Base-by-base conservation (phyloP, 2,888 invertebrate genomes). In the Dendrolimus pini region DNA sequence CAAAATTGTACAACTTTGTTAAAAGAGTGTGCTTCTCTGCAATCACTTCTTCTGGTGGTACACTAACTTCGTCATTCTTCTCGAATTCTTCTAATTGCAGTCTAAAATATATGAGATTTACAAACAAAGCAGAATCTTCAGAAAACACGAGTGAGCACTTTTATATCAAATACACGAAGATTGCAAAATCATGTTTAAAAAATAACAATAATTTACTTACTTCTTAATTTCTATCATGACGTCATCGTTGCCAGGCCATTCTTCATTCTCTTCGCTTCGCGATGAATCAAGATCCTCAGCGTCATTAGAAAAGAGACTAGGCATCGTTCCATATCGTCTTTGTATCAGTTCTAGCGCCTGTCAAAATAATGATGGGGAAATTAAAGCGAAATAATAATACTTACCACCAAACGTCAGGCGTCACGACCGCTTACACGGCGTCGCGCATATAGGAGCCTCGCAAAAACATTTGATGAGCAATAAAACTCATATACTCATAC, bases 271-370 rank as follows among this genome's bases (percentile, higher is more conserved):
- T 7, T 83, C 85, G 65, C 78, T 78, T 65, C 82, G 69, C 59
- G 85, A 72, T 58, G 82, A 70, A 58, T 84, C 82, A 55, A 79
- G 66, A 41, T 77, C 82, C 62, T 86, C 87, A 10, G 81, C 72
- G 41, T 91, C 91, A 0, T 92, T 83, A 18, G 92, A 75, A 74
- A 93, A 93, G n/a, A 93, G 89, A 57, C 92, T 92, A 1, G 93
- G 95, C 72, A 93, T 93, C 56, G 93, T 81, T 13, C 95, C 94
- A 69, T 94, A 95, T 67, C 95, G 94, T 70, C 94, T 93, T 76
- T 96, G 96, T 58, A 97, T 95, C 70, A 97, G 88, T 81, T 96
- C 96, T 65, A 97, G 82, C 0, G 97, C 96, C 91, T 98, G 95
- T 14, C 59, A 66, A 62, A 58, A 55, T n/a, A 13, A 30, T 30